Evolutionary conservation across 2,113 vertebrate genomes (phyloP).

Genomic region (Gasterosteus nipponicus): DNA sequence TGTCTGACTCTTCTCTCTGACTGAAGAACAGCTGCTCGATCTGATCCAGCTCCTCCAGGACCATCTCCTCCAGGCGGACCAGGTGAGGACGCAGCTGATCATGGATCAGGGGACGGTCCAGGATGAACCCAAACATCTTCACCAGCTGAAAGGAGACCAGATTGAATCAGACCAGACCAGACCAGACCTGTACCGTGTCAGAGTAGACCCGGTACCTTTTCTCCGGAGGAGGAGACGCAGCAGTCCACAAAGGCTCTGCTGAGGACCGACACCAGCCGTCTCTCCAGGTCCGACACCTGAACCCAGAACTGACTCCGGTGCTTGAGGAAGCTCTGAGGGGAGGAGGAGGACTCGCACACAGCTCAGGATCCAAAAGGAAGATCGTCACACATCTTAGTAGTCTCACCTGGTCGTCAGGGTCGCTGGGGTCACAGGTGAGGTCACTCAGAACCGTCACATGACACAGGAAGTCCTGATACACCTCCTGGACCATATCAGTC

Average conservation of each 20-base stretch:
- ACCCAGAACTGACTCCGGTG: constrained; percentile 21
- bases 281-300: constrained; percentile 51
- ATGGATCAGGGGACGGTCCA: constrained; percentile 80
- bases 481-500: constrained; percentile 22
- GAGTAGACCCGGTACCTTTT: constrained; percentile 72
- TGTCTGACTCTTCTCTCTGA: background rate
- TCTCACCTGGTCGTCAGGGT: constrained; percentile 75
- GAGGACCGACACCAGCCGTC: constrained; percentile 79
- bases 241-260: constrained; percentile 79
- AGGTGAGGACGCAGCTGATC: constrained; percentile 71
- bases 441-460: constrained; percentile 77
- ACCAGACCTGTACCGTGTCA: background rate
- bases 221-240: constrained; percentile 55
- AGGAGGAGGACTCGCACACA: background rate
- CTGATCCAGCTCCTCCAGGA: constrained; percentile 75
- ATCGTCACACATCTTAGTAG: background rate
- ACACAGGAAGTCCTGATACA: constrained; percentile 80
- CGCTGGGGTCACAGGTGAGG: constrained; percentile 79
- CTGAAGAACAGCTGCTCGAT: constrained; percentile 71
- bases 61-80: constrained; percentile 67
- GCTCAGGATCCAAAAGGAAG: constrained; percentile 1
- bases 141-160: constrained; percentile 72
- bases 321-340: constrained; percentile 18
- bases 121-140: constrained; percentile 80
- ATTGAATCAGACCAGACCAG: background rate